Evolutionary conservation across 2,797 vertebrate species (phyloP), one percentile per base, ranked within the genome.

Genomic region (Hippopotamyrus pictus): DNA sequence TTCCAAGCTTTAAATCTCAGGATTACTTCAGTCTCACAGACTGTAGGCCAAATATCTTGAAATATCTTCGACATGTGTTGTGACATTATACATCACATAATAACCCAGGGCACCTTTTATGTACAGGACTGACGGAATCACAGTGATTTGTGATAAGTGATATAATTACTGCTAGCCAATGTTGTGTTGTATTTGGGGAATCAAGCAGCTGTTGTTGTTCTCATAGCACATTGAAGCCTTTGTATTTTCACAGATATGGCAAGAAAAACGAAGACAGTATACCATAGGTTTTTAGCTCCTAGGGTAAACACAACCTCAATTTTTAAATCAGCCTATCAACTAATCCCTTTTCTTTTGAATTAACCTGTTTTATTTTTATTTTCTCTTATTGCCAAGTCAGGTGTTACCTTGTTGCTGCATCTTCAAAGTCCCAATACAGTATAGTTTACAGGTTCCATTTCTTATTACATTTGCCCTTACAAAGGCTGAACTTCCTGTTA

Each of bases 161-260:
- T 76, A 22, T 76, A 79, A 79, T n/a, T 79, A 79, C 73, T 79
- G 14, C 14, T 69, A 69, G 62, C 62, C 62, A 69, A 69, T 69
- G 62, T 33, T 82, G 41, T 37, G 46, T 44, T 87, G 89, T 88
- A n/a, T 87, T 53, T 59, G 33, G 76, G 53, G 62, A 37, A 84
- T 57, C 62, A 25, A 90, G 37, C 46, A 53, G 44, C 76, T 83
- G 37, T 69, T 90, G 83, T 25, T 51, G 44, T 88, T 91, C 87
- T 93, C 94, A 94, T 95, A 94, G 93, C 95, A 92, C 95, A 96
- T 92, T 95, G 37, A 92, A 96, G 94, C 95, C 95, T 98, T 96
- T 97, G 96, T 97, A 94, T 98, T 94, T 94, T 96, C 96, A 92
- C 97, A 97, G 97, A 97, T 97, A 94, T 97, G 97, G 96, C 92